A percentile compares a stretch with the other conserved stretches of the same genome.
Conservation (phyloP, 2,888 invertebrate species). For the Tortrix viridana region DNA sequence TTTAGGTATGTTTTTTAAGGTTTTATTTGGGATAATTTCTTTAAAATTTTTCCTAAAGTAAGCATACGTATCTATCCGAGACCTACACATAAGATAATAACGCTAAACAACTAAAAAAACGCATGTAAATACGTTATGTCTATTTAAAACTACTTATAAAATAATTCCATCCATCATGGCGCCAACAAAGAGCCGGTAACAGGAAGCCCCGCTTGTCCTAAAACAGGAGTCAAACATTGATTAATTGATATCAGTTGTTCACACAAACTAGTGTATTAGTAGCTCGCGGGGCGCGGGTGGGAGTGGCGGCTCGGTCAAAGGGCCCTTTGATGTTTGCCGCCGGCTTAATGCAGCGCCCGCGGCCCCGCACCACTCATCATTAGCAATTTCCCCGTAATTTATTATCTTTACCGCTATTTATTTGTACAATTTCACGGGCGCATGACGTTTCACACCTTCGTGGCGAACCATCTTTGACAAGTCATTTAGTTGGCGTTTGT, state of each 20-base stretch:
- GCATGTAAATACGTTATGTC: background rate
- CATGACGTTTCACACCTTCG: conserved; percentile 60
- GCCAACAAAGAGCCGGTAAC: conserved; percentile 42
- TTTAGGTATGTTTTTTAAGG: no score
- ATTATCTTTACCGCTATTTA: conserved; percentile 83
- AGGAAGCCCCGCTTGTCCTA: conserved; percentile 49
- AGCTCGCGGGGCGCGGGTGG: conserved; percentile 65
- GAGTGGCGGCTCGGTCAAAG: conserved; percentile 83
- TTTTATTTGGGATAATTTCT: no score
- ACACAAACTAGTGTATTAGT: conserved; percentile 51
- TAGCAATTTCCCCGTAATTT: conserved; percentile 84
- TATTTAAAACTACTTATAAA: conserved; percentile 5
- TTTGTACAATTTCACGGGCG: conserved; percentile 78
- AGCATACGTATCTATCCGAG: no score
- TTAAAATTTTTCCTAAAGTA: no score
- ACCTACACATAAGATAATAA: no score
- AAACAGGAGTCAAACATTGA: conserved; percentile 65
- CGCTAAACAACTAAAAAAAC: background rate
- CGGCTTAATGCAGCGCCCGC: conserved; percentile 84
- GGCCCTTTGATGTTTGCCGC: conserved; percentile 84
- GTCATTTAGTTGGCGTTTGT: conserved; percentile 40
- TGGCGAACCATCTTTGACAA: conserved; percentile 30
- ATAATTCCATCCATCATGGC: conserved; percentile 37
- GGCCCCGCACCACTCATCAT: conserved; percentile 80
- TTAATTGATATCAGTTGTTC: conserved; percentile 73